Evolutionary conservation across 2,888 invertebrate genomes (phyloP).

Genomic region (Caenorhabditis imperialis): DNA sequence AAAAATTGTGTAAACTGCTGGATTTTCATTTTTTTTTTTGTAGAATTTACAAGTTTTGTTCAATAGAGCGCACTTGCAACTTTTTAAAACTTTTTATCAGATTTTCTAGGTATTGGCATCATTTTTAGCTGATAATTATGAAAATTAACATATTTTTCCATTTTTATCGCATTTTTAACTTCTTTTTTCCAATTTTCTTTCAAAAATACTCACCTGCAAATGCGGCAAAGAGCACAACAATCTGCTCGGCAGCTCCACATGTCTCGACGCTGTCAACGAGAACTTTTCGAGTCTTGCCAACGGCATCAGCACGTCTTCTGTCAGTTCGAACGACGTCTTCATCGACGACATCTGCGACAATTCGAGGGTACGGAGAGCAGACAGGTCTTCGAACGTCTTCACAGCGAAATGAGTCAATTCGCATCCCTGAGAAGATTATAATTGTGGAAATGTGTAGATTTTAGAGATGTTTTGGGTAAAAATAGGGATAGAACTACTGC

Average conservation of each 20-base stretch:
- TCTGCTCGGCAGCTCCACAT: conserved; percentile 39
- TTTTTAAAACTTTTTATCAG: too few species aligned
- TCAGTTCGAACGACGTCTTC: conserved; percentile 22
- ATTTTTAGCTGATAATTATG: background rate
- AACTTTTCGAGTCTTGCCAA: conserved; percentile 60
- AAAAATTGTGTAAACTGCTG: too few species aligned
- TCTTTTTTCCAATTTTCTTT: too few species aligned
- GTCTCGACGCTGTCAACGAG: conserved; percentile 43
- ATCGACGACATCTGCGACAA: conserved; percentile 1
- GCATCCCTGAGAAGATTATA: conserved; percentile 67
- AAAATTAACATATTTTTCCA: too few species aligned
- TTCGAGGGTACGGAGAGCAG: conserved; percentile 48
- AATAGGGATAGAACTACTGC: too few species aligned
- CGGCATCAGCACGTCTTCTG: conserved; percentile 46
- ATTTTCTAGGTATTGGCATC: too few species aligned
- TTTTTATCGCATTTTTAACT: background rate
- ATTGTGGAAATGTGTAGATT: too few species aligned
- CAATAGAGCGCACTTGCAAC: too few species aligned
- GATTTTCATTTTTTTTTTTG: too few species aligned
- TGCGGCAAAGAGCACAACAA: conserved; percentile 50
- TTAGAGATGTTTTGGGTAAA: too few species aligned
- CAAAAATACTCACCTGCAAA: conserved; percentile 51
- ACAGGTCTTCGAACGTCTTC: conserved; percentile 51
- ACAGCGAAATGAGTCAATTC: conserved; percentile 38
- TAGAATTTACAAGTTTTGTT: too few species aligned